Evolutionary conservation across 2,113 vertebrate genomes (phyloP).

Genomic region (Pelvicachromis taeniatus): DNA sequence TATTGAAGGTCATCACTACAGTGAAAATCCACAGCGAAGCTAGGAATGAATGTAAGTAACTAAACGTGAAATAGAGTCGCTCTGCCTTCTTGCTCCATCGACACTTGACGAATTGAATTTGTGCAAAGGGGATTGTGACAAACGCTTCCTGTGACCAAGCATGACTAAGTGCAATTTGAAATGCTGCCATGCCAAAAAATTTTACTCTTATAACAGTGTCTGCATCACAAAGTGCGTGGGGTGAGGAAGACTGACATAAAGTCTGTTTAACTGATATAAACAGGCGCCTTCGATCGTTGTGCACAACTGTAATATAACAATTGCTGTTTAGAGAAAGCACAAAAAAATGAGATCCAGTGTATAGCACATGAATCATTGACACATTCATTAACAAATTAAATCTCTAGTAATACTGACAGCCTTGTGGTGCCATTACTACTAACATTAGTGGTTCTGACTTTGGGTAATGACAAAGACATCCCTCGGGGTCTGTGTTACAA

Average conservation of each 20-base stretch:
- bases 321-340: not conserved
- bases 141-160: constrained; percentile 7
- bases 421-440: not conserved
- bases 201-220: not conserved
- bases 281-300: not conserved
- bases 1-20: constrained; percentile 11
- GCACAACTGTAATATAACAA: not conserved
- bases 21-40: constrained; percentile 18
- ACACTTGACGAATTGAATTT: constrained; percentile 14
- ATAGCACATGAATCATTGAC: not conserved
- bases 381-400: not conserved
- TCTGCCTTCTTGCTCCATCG: not conserved
- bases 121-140: constrained; percentile 10
- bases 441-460: not conserved
- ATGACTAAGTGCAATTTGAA: constrained; percentile 20
- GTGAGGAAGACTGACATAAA: not conserved
- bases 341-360: not conserved
- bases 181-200: not conserved
- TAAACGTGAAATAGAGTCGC: not conserved
- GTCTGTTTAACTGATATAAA: constrained; percentile 4
- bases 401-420: not conserved
- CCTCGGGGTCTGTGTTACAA: not conserved
- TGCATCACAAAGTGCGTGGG: not conserved
- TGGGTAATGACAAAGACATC: not conserved
- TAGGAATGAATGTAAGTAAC: not conserved